Percentiles rank a stretch among this genome's conserved stretches.
Evolutionary conservation across 2,113 vertebrate genomes (phyloP).

Genomic region (Chauna torquata): DNA sequence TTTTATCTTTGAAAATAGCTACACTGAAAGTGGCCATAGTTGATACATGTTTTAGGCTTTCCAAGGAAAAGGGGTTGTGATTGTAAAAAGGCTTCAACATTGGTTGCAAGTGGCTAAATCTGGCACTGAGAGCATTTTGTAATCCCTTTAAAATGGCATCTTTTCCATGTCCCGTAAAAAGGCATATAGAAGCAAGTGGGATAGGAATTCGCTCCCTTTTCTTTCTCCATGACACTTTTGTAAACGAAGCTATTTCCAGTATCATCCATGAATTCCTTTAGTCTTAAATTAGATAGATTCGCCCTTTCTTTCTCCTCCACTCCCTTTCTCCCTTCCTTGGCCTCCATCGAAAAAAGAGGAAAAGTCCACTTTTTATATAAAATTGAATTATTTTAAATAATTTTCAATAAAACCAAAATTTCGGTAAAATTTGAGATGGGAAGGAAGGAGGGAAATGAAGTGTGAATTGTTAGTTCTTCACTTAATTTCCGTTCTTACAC

Average conservation of each 20-base stretch:
- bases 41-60: background rate
- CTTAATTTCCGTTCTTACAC: background rate
- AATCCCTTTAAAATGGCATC: background rate
- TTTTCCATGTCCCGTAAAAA: background rate
- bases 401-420: background rate
- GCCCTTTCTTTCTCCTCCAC: background rate
- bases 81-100: background rate
- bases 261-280: background rate
- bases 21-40: background rate
- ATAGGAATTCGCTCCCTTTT: background rate
- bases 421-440: background rate
- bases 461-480: background rate
- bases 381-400: background rate
- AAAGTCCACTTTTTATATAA: background rate
- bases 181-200: background rate
- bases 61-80: background rate
- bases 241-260: background rate
- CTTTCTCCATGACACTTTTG: background rate
- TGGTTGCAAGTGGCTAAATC: background rate
- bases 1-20: background rate
- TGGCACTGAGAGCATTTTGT: background rate
- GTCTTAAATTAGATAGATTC: background rate
- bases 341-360: rapidly evolving
- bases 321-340: background rate
- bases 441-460: background rate